Conservation (phyloP, 2,888 invertebrate genomes). For the Buathra laborator region DNA sequence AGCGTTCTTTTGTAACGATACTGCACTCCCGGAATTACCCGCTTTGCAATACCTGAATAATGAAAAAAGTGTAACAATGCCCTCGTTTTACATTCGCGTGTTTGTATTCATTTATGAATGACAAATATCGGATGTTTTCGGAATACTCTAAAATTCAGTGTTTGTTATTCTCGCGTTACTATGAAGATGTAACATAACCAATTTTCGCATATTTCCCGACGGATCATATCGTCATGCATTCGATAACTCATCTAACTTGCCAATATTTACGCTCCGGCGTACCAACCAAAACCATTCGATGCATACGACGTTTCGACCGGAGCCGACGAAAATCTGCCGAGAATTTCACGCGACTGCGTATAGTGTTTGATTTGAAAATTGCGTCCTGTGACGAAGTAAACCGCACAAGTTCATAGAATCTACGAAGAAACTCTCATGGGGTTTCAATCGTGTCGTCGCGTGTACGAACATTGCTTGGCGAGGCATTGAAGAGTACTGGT, state of each 20-base stretch:
- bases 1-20: too few species aligned
- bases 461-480: background rate
- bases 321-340: background rate
- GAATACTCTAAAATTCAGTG: too few species aligned
- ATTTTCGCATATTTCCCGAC: background rate
- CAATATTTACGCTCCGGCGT: background rate
- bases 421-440: slow-evolving; percentile 25
- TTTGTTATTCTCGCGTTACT: too few species aligned
- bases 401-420: slow-evolving; percentile 1
- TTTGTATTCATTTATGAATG: too few species aligned
- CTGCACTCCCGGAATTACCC: too few species aligned
- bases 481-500: slow-evolving; percentile 1
- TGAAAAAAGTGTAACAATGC: too few species aligned
- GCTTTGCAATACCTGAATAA: too few species aligned
- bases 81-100: too few species aligned
- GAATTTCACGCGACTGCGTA: background rate
- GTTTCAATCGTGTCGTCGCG: slow-evolving; percentile 4
- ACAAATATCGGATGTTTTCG: too few species aligned
- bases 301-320: background rate
- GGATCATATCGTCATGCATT: background rate
- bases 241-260: slow-evolving; percentile 1
- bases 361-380: slow-evolving; percentile 15
- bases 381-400: background rate
- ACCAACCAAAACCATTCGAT: background rate
- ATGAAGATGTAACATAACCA: background rate